Evolutionary conservation across 2,797 vertebrate species (phyloP), one percentile per base, ranked within the genome.

Genomic region (Lerista edwardsae): DNA sequence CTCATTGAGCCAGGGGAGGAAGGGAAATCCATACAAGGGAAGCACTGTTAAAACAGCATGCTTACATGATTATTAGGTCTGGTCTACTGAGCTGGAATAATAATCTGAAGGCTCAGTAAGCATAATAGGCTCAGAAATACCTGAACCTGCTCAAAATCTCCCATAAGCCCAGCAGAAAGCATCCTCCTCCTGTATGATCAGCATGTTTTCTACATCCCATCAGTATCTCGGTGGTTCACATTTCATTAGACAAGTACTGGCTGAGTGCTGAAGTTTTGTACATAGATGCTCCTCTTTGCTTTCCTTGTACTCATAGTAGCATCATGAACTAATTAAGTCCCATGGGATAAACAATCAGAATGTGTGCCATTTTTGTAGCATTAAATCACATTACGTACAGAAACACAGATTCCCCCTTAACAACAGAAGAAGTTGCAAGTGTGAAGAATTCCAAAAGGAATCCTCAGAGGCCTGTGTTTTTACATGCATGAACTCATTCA

Each of bases 281-380:
- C n/a, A n/a, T n/a, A 80, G 90, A 92, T 91, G 94, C 90, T 95
- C 92, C 91, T 91, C 92, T 79, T 36, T 90, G 84, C 77, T 91
- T 91, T 86, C 80, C 91, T 82, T 86, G 86, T 87, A 91, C 86
- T 81, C 39, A 36, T 79, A 8, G 57, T 79, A 90, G 93, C 92
- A 2, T 86, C 86, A 87, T 84, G 90, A 95, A 93, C 91, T 96
- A 97, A 97, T 97, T 96, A 95, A 96, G 94, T 96, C 96, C 96
- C 95, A 29, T 96, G 96, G 95, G 96, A 96, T 93, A 94, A 84
- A 88, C 92, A 94, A 95, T 95, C 93, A 93, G 92, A 89, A 87
- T 82, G 75, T 80, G 55, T 61, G 73, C 44, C 36, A 68, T 89
- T 85, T 81, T 64, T 6, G 91, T 89, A 89, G 86, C n/a, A 90